Percentiles rank a stretch among this genome's conserved stretches.
Conservation (phyloP, 1,140 invertebrate genomes). For the Melanaphis sacchari region DNA sequence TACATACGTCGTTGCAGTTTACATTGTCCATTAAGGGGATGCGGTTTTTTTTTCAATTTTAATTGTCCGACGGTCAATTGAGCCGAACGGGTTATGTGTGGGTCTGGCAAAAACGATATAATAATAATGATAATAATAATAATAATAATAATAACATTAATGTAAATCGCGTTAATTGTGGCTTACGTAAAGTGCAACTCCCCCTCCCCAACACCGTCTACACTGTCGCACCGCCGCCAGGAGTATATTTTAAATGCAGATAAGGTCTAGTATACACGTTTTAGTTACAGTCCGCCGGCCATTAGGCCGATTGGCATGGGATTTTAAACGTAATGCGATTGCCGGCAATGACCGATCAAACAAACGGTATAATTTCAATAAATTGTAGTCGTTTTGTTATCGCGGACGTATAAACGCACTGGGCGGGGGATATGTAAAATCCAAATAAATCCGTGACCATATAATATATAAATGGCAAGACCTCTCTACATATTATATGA, state of each 20-base stretch:
- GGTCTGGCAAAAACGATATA: constrained; percentile 31
- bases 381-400: constrained; percentile 17
- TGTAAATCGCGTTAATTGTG: constrained; percentile 48
- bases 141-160: constrained; percentile 7
- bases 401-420: not conserved
- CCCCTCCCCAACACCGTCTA: not conserved
- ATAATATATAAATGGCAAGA: not conserved
- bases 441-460: not conserved
- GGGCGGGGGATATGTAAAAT: not conserved
- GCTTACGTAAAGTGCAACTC: not conserved
- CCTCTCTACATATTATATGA: not conserved
- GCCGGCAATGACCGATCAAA: not conserved
- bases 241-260: constrained; percentile 7
- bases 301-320: constrained; percentile 34
- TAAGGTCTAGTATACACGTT: constrained; percentile 33
- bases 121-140: not conserved
- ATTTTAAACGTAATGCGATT: constrained; percentile 16
- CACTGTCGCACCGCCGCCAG: not conserved
- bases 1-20: not conserved
- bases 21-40: constrained; percentile 23
- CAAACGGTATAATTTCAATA: not conserved
- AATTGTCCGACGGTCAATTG: not conserved
- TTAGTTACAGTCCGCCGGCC: not conserved
- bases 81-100: not conserved
- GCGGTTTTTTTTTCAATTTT: constrained; percentile 14